A percentile compares a stretch with the other conserved stretches of the same genome.
phyloP scores from a whole-genome alignment of 2,888 invertebrate genomes.

The Bugula neritina region DNA sequence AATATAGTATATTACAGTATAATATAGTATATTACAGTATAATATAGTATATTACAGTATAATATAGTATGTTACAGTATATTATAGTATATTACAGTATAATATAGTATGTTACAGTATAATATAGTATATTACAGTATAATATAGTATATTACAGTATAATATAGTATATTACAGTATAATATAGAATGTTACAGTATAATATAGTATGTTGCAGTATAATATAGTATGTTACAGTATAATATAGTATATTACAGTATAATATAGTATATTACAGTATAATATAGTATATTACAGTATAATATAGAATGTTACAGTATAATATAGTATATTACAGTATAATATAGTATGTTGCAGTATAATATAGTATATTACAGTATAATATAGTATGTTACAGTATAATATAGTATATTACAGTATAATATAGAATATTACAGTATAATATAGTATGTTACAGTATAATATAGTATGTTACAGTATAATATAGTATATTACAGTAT shows the following conservation, averaged over 20 bases:
- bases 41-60: not conserved
- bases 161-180: not conserved
- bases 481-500: not conserved
- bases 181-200: not conserved
- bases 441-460: not conserved
- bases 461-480: not conserved
- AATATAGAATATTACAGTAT: not conserved
- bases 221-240: not conserved
- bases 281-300: not conserved
- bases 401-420: not conserved
- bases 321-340: not conserved
- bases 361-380: not conserved
- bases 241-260: not conserved
- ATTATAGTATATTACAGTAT: not conserved
- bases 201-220: not conserved
- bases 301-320: not conserved
- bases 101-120: not conserved
- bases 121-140: not conserved
- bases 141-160: not conserved
- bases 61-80: not conserved
- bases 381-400: not conserved
- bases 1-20: not conserved
- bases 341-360: not conserved
- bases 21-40: not conserved
- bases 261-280: not conserved